phyloP scores from a whole-genome alignment of 2,797 vertebrate species.

The Macroramphosus scolopax region DNA sequence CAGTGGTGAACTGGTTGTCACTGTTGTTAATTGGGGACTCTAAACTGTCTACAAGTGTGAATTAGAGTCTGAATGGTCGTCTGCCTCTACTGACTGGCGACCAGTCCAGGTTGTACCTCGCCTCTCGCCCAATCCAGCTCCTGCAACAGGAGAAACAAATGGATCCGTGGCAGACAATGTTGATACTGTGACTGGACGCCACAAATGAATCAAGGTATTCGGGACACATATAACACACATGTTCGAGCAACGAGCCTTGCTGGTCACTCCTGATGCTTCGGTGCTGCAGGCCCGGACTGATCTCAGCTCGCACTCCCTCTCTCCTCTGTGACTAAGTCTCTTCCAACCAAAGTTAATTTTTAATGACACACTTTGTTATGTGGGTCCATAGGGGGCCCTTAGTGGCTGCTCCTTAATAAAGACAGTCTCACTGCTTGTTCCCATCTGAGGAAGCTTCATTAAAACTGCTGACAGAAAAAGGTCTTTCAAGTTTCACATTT shows the following conservation, averaged over 20 bases:
- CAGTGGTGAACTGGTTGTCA: too few relatives aligned
- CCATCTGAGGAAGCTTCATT: slow-evolving; percentile 71
- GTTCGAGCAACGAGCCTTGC: neutral
- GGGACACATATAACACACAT: too few relatives aligned
- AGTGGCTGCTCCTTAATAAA: slow-evolving; percentile 69
- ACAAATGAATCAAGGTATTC: too few relatives aligned
- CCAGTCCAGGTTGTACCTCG: too few relatives aligned
- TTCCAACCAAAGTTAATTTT: slow-evolving; percentile 73
- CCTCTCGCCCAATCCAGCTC: too few relatives aligned
- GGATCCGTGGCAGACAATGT: too few relatives aligned
- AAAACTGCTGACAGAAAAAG: slow-evolving; percentile 50
- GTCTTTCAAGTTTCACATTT: slow-evolving; percentile 66
- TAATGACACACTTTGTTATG: slow-evolving; percentile 77
- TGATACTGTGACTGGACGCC: too few relatives aligned
- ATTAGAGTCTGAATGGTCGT: too few relatives aligned
- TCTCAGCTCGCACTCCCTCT: slow-evolving; percentile 26
- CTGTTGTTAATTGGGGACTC: too few relatives aligned
- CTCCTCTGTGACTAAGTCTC: slow-evolving; percentile 65
- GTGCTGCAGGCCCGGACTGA: slow-evolving; percentile 35
- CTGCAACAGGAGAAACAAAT: too few relatives aligned
- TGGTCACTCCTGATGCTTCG: slow-evolving; percentile 31
- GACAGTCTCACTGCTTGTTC: slow-evolving; percentile 58
- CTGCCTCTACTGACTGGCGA: too few relatives aligned
- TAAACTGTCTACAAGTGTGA: too few relatives aligned
- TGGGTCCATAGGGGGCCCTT: slow-evolving; percentile 66